phyloP scores from a whole-genome alignment of 2,797 vertebrate species.

The Alcedo quadribrachys region DNA sequence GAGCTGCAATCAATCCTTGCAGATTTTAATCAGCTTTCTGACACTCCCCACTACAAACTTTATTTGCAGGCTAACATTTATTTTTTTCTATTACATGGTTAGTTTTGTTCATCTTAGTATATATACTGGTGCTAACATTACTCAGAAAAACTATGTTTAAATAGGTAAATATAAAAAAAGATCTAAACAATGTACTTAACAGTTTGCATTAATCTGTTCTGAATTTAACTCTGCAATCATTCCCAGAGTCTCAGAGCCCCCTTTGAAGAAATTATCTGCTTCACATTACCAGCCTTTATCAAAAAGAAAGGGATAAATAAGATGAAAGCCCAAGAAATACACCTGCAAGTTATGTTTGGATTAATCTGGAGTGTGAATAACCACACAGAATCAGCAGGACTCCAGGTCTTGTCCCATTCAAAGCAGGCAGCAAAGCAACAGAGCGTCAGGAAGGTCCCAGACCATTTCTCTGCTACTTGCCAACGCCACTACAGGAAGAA shows the following conservation, averaged over 20 bases:
- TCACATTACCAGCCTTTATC: not conserved
- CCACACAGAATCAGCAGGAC: not conserved
- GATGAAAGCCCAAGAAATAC: not conserved
- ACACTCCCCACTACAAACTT: constrained; percentile 44
- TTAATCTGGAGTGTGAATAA: not conserved
- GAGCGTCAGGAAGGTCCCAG: not conserved
- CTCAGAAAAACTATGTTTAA: not conserved
- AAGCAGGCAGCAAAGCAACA: not conserved
- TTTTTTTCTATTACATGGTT: constrained; percentile 48
- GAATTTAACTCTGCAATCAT: not conserved
- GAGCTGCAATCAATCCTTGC: not conserved
- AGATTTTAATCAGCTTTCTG: not conserved
- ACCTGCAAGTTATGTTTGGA: not conserved
- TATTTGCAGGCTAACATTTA: constrained; percentile 36
- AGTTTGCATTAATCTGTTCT: not conserved
- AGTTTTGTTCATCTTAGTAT: constrained; percentile 48
- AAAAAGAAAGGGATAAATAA: not conserved
- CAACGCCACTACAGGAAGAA: accelerated
- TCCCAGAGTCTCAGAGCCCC: not conserved
- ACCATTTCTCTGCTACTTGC: not conserved
- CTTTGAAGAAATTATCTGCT: not conserved
- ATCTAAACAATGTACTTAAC: not conserved
- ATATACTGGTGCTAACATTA: not conserved
- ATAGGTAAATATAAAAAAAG: constrained; percentile 10
- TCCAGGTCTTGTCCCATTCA: not conserved